Evolutionary conservation across 2,797 vertebrate species (phyloP).

Genomic region (Orestias chungarensis): DNA sequence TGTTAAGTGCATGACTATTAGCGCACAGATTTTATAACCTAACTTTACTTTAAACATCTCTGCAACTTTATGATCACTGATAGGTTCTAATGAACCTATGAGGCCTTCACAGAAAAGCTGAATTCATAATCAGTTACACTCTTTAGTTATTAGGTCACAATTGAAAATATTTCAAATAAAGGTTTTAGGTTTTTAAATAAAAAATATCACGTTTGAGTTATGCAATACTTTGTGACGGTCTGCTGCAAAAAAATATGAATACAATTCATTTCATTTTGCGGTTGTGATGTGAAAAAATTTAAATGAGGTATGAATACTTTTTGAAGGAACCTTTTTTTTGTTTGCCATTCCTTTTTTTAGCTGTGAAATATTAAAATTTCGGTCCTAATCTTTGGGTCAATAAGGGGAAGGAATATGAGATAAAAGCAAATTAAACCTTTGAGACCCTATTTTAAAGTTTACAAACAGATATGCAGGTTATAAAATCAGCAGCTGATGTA

Average conservation of each 20-base stretch:
- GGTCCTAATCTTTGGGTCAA: slow-evolving; percentile 43
- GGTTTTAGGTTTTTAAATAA: too few relatives aligned
- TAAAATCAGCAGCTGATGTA: slow-evolving; percentile 47
- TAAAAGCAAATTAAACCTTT: slow-evolving; percentile 11
- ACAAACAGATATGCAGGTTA: too few relatives aligned
- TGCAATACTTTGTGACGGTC: background rate
- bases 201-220: background rate
- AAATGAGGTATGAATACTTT: background rate
- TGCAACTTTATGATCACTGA: background rate
- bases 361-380: slow-evolving; percentile 52
- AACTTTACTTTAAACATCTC: background rate
- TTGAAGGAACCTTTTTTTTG: slow-evolving; percentile 23
- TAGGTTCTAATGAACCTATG: background rate
- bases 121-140: background rate
- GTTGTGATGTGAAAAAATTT: slow-evolving; percentile 1
- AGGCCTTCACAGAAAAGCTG: background rate
- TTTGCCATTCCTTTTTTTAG: slow-evolving; percentile 42
- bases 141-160: background rate
- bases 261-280: background rate
- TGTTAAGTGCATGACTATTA: background rate
- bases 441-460: slow-evolving; percentile 3
- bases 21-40: background rate
- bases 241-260: background rate
- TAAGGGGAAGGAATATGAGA: slow-evolving; percentile 45
- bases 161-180: too few relatives aligned